Evolutionary conservation across 1,140 invertebrate species (phyloP), one percentile per base, ranked within the genome.

Genomic region (Conus betulinus): DNA sequence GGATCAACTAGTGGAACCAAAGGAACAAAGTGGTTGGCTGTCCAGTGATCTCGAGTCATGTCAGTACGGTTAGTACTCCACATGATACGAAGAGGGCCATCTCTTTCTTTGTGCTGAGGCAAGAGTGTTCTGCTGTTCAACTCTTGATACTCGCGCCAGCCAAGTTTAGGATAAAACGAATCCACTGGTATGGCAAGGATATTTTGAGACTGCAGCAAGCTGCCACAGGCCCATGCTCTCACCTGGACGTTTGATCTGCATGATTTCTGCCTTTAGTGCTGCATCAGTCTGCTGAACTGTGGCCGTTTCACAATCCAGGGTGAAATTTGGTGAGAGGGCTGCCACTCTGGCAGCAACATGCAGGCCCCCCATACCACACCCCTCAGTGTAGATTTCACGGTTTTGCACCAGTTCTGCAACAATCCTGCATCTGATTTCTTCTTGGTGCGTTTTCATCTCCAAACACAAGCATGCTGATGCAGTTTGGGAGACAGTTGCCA

Each of bases 11-110:
- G 2, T 78, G 76, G 76, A n/a, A 84, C 11, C 11, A 84, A 13
- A 25, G 55, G 51, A 15, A 85, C 84, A 85, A 85, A 85, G 63
- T 85, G 84, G 55, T 85, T 85, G 7, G 84, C 53, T 23, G 39
- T 63, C 84, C 84, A 85, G 25, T 39, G 39, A 39, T 85, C 6
- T 17, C 8, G 7, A 15, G 52, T 15, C 57, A 85, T 17, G 20
- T 60, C 23, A 1, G 17, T 25, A 11, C 84, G 84, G 10, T 11
- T 27, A 1, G 52, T 60, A 17, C 53, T 57, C 84, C 84, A 85
- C 84, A 85, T 57, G 23, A 85, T 57, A 63, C 63, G 17, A 23
- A 85, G 8, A 60, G 17, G 25, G 15, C 17, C 8, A 25, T 55
- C 10, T 23, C 25, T n/a, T 25, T 6, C 20, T 23, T 63, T 85